Evolutionary conservation across 2,113 vertebrate species (phyloP).

Genomic region (Gavialis gangeticus): DNA sequence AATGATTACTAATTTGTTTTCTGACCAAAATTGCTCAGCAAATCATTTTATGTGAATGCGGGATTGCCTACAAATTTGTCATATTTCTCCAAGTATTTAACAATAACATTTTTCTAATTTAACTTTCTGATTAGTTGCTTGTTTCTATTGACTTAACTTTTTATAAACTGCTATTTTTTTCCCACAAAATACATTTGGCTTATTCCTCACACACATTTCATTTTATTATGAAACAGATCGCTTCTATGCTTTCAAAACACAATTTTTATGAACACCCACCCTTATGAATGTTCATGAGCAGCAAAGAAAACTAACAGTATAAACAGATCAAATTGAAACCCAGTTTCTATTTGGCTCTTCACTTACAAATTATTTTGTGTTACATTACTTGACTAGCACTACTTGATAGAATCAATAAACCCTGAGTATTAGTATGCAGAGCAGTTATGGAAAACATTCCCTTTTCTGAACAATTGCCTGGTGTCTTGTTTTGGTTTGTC

Average conservation of each 20-base stretch:
- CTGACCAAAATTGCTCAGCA: not conserved
- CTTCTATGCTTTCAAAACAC: not conserved
- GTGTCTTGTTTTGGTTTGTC: not conserved
- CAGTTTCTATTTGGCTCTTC: not conserved
- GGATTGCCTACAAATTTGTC: not conserved
- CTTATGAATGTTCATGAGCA: not conserved
- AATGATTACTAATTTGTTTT: not conserved
- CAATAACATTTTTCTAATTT: not conserved
- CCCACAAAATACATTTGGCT: not conserved
- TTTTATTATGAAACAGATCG: not conserved
- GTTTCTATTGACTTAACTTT: not conserved
- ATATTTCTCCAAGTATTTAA: not conserved
- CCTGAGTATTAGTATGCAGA: not conserved
- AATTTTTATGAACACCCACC: not conserved
- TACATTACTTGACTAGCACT: not conserved
- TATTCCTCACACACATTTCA: rapidly evolving
- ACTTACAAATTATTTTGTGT: not conserved
- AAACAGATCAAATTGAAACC: not conserved
- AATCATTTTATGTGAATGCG: not conserved
- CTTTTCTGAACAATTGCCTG: not conserved
- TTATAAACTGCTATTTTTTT: not conserved
- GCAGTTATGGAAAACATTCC: not conserved
- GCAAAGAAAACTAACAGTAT: not conserved
- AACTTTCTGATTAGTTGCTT: not conserved
- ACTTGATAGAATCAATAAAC: not conserved